phyloP scores from a whole-genome alignment of 2,888 invertebrate genomes.

The Omphaloscelis lunosa region DNA sequence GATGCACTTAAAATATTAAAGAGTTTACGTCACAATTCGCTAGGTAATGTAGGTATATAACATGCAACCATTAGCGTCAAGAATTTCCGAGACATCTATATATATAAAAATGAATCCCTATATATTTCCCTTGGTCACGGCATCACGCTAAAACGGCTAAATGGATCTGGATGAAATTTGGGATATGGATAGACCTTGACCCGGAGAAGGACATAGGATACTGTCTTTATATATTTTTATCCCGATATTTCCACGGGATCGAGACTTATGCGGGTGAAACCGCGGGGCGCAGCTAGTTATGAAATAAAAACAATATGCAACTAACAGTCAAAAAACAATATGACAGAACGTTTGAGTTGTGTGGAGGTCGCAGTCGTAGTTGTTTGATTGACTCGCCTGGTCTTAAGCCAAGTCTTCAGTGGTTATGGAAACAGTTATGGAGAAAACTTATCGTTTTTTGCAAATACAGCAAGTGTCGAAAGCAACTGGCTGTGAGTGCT shows the following conservation, averaged over 20 bases:
- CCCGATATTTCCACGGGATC: too few species aligned
- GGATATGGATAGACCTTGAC: too few species aligned
- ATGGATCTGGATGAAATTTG: too few species aligned
- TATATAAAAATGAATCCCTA: too few species aligned
- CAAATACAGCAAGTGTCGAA: not conserved
- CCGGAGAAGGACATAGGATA: too few species aligned
- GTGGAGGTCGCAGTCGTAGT: constrained; percentile 14
- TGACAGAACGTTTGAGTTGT: not conserved
- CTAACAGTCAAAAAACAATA: constrained; percentile 5
- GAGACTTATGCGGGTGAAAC: too few species aligned
- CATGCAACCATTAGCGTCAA: not conserved
- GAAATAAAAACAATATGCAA: constrained; percentile 20
- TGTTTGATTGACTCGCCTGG: not conserved
- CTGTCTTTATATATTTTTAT: too few species aligned
- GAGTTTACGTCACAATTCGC: not conserved
- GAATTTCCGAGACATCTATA: not conserved
- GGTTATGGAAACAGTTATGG: too few species aligned
- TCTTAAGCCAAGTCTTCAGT: constrained; percentile 1
- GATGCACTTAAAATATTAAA: not conserved
- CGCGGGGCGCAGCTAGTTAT: too few species aligned
- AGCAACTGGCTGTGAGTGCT: not conserved
- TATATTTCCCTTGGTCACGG: too few species aligned
- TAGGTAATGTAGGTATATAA: not conserved
- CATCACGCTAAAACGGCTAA: too few species aligned
- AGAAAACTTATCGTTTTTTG: too few species aligned